These are phyloP conservation scores for Notiomystis cincta DNA, from an alignment of 2,113 vertebrate species.

Conservation along the genomic window DNA sequence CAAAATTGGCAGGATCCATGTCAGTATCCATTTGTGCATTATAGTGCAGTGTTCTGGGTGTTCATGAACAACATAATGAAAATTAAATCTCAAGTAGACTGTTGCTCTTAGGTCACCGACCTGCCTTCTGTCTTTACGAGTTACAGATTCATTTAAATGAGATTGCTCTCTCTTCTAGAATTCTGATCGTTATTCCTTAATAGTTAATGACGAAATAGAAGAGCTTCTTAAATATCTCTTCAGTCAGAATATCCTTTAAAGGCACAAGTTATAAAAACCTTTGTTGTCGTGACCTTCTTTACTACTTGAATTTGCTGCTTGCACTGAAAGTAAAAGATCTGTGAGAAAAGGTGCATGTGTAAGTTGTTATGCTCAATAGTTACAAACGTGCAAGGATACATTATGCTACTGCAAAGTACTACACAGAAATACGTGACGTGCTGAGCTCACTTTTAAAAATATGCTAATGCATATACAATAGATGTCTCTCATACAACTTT, in stretches of 20 bases:
- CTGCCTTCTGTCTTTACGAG: constrained; percentile 72
- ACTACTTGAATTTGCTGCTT: constrained; percentile 77
- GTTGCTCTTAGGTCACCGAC: constrained; percentile 76
- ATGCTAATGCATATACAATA: neutral
- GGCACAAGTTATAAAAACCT: constrained; percentile 69
- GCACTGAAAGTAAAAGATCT: constrained; percentile 74
- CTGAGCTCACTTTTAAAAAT: neutral
- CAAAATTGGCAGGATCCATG: constrained; percentile 96
- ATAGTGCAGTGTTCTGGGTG: constrained; percentile 91
- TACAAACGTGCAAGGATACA: constrained; percentile 33
- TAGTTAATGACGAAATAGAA: constrained; percentile 60
- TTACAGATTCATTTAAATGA: constrained; percentile 67
- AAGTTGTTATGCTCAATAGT: constrained; percentile 49
- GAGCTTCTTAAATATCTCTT: constrained; percentile 66
- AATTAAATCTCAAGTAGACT: constrained; percentile 76
- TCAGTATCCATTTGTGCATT: constrained; percentile 99
- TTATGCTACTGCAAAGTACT: neutral
- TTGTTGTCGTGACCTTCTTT: constrained; percentile 68
- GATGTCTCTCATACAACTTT: neutral
- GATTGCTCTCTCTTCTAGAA: constrained; percentile 68
- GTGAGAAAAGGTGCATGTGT: constrained; percentile 64
- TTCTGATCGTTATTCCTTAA: constrained; percentile 66
- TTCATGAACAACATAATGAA: constrained; percentile 95
- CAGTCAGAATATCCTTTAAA: constrained; percentile 72
- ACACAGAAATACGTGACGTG: neutral